Conservation (phyloP, 1,140 invertebrate species). For the Arion vulgaris region DNA sequence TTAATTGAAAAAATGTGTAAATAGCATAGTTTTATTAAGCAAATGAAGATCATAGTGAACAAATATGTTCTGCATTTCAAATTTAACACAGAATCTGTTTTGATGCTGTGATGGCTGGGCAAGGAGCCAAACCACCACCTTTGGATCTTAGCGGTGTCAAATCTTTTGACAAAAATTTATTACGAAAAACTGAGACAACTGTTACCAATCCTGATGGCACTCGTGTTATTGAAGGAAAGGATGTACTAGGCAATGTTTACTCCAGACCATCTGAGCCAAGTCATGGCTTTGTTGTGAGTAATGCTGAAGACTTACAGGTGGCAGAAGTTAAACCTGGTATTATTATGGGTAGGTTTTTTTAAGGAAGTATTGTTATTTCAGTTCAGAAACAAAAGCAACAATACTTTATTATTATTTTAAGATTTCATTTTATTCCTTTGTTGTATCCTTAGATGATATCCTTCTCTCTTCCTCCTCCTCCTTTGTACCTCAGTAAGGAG, state of each 20-base stretch:
- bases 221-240: slow-evolving; percentile 51
- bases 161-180: slow-evolving; percentile 44
- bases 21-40: too few species aligned
- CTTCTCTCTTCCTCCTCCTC: too few species aligned
- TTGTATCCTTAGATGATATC: too few species aligned
- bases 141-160: slow-evolving; percentile 30
- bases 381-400: too few species aligned
- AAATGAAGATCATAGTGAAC: too few species aligned
- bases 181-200: slow-evolving; percentile 55
- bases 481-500: too few species aligned
- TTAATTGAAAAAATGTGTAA: too few species aligned
- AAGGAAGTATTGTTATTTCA: not conserved
- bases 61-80: not conserved
- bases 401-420: too few species aligned
- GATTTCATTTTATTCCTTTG: too few species aligned
- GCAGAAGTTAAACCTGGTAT: slow-evolving; percentile 59
- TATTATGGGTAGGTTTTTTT: slow-evolving; percentile 57
- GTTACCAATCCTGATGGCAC: slow-evolving; percentile 48
- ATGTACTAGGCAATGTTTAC: slow-evolving; percentile 44
- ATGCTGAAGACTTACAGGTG: slow-evolving; percentile 59
- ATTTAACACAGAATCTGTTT: not conserved
- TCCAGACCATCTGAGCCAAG: slow-evolving; percentile 31
- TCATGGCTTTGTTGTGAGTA: slow-evolving; percentile 51
- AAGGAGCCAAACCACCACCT: slow-evolving; percentile 35
- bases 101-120: slow-evolving; percentile 7